A percentile compares a stretch with the other conserved stretches of the same genome.
phyloP scores from a whole-genome alignment of 1,140 invertebrate species.

The Monomorium pharaonis region DNA sequence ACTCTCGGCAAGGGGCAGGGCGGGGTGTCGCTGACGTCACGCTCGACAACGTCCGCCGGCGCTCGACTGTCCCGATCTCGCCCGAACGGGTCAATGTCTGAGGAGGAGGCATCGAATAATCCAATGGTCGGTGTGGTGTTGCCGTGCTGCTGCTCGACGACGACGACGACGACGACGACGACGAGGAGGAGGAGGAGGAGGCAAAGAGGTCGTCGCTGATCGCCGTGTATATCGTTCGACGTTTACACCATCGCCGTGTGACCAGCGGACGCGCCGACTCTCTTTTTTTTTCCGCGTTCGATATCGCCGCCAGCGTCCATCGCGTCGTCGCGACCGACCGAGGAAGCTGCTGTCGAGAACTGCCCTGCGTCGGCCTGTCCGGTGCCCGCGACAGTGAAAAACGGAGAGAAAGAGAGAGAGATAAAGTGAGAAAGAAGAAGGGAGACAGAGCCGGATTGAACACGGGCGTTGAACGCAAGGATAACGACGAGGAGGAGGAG shows the following conservation, averaged over 20 bases:
- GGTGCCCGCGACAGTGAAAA: slow-evolving; percentile 59
- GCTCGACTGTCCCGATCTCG: slow-evolving; percentile 85
- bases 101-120: slow-evolving; percentile 88
- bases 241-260: slow-evolving; percentile 17
- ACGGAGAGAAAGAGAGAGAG: slow-evolving; percentile 44
- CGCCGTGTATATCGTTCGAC: slow-evolving; percentile 55
- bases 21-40: slow-evolving; percentile 83
- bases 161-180: slow-evolving; percentile 47
- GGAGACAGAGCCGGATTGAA: slow-evolving; percentile 28
- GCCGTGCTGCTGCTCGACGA: slow-evolving; percentile 58
- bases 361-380: slow-evolving; percentile 42
- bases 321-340: slow-evolving; percentile 51
- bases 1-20: slow-evolving; percentile 56
- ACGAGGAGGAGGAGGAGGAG: too few relatives aligned
- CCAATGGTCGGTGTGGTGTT: slow-evolving; percentile 86
- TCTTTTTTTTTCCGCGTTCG: neutral
- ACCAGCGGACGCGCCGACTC: slow-evolving; percentile 38
- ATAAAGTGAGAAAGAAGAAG: slow-evolving; percentile 37
- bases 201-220: slow-evolving; percentile 69
- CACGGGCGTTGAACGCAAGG: slow-evolving; percentile 29
- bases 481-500: neutral
- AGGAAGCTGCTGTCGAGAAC: slow-evolving; percentile 49
- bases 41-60: slow-evolving; percentile 85
- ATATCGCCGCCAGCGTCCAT: slow-evolving; percentile 33
- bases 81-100: slow-evolving; percentile 90